Conservation (phyloP, 2,888 invertebrate species). For the Leptinotarsa rubiginosa region DNA sequence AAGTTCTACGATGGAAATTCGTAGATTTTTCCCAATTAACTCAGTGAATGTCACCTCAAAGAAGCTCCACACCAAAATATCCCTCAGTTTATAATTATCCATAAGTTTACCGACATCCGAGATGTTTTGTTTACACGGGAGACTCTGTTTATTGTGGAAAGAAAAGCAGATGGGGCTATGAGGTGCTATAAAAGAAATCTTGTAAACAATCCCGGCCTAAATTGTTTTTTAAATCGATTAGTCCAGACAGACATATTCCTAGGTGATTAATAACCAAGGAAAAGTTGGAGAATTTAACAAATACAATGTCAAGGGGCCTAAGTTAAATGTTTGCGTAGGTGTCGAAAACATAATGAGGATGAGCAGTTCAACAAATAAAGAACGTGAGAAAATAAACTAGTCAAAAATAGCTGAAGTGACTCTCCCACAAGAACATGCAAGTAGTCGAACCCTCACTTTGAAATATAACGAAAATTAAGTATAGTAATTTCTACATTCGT, state of each 20-base stretch:
- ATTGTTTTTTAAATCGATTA: conserved; percentile 11
- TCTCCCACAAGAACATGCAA: too few relatives aligned
- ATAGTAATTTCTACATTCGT: too few relatives aligned
- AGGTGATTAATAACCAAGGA: conserved; percentile 1
- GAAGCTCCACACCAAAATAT: not conserved
- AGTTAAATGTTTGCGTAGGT: conserved; percentile 4
- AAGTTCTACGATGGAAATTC: too few relatives aligned
- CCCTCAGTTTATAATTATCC: conserved; percentile 6
- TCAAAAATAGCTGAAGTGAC: too few relatives aligned
- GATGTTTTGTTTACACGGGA: conserved; percentile 21
- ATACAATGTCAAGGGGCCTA: not conserved
- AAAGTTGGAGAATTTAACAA: not conserved
- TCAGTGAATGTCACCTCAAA: not conserved
- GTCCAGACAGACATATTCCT: not conserved
- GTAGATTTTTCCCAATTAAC: not conserved
- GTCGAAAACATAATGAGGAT: not conserved
- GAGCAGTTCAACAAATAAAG: not conserved
- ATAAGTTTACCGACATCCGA: conserved; percentile 13
- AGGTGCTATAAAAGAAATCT: conserved; percentile 24
- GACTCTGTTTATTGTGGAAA: conserved; percentile 20
- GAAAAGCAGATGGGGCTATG: conserved; percentile 26
- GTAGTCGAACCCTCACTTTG: too few relatives aligned
- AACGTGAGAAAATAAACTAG: too few relatives aligned
- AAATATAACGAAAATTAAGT: too few relatives aligned
- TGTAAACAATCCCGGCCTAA: conserved; percentile 19